phyloP scores from a whole-genome alignment of 2,797 vertebrate genomes.

The Tangara arthus region DNA sequence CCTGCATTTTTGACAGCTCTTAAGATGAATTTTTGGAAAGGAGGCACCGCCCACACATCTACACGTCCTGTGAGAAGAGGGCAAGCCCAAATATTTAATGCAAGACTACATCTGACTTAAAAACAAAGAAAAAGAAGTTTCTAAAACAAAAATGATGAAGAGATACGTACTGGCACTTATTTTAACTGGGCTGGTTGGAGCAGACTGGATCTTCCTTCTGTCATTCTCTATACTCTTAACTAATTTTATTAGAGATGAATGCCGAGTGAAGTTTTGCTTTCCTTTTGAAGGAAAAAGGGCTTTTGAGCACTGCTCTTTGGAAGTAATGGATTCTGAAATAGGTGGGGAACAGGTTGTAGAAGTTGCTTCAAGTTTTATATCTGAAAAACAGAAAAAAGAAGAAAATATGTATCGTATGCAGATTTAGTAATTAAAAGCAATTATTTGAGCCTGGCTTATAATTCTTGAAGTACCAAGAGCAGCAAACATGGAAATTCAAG shows the following conservation, averaged over 20 bases:
- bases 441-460: not conserved
- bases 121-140: not conserved
- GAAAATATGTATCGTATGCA: not conserved
- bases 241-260: slow-evolving; percentile 92
- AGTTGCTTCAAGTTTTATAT: slow-evolving; percentile 25
- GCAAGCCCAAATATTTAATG: not conserved
- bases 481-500: not conserved
- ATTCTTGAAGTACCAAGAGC: not conserved
- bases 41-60: not conserved
- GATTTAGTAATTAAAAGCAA: not conserved
- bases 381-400: slow-evolving; percentile 47
- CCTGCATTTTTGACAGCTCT: not conserved
- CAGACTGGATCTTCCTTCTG: slow-evolving; percentile 91
- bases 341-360: slow-evolving; percentile 14
- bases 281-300: slow-evolving; percentile 86
- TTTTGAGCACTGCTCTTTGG: slow-evolving; percentile 89
- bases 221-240: slow-evolving; percentile 88
- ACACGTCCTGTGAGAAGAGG: not conserved
- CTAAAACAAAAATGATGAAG: not conserved
- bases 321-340: slow-evolving; percentile 62
- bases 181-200: slow-evolving; percentile 88
- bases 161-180: slow-evolving; percentile 62
- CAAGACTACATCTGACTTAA: not conserved
- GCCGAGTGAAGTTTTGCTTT: slow-evolving; percentile 88
- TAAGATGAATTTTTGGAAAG: not conserved